phyloP scores from a whole-genome alignment of 1,140 invertebrate species.

The Pachyrhynchus sulphureomaculatus region DNA sequence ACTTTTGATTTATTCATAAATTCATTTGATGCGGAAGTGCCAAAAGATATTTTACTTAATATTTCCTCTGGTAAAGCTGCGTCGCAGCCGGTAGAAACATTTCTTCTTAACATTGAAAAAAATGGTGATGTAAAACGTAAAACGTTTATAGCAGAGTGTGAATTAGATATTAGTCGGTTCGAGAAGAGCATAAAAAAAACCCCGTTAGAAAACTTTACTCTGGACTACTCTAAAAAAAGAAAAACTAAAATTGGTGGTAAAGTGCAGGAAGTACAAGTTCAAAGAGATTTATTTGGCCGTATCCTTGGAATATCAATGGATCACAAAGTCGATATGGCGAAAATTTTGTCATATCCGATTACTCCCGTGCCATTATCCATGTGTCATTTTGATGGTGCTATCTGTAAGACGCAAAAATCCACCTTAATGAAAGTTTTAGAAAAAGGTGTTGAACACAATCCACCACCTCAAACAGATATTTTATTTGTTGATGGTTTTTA shows the following conservation, averaged over 20 bases:
- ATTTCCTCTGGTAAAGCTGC: slow-evolving; percentile 39
- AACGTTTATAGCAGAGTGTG: no score
- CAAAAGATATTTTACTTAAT: slow-evolving; percentile 36
- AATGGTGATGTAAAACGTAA: slow-evolving; percentile 23
- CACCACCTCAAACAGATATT: slow-evolving; percentile 34
- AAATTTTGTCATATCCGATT: no score
- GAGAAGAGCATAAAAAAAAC: no score
- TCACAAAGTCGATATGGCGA: no score
- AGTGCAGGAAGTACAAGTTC: not conserved
- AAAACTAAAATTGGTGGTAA: no score
- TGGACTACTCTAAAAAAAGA: no score
- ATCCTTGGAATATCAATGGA: not conserved
- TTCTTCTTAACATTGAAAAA: slow-evolving; percentile 38
- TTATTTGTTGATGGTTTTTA: slow-evolving; percentile 33
- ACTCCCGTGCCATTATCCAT: no score
- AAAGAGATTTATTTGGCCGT: no score
- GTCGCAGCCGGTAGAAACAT: slow-evolving; percentile 31
- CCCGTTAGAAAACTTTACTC: no score
- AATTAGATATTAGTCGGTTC: no score
- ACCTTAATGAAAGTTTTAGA: slow-evolving; percentile 43
- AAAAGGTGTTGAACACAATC: slow-evolving; percentile 27
- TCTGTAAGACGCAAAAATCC: no score
- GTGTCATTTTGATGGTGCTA: no score
- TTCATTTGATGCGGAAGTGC: slow-evolving; percentile 30
- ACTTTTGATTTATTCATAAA: slow-evolving; percentile 34